phyloP scores from a whole-genome alignment of 2,888 invertebrate genomes.

The Meandrusa payeni region DNA sequence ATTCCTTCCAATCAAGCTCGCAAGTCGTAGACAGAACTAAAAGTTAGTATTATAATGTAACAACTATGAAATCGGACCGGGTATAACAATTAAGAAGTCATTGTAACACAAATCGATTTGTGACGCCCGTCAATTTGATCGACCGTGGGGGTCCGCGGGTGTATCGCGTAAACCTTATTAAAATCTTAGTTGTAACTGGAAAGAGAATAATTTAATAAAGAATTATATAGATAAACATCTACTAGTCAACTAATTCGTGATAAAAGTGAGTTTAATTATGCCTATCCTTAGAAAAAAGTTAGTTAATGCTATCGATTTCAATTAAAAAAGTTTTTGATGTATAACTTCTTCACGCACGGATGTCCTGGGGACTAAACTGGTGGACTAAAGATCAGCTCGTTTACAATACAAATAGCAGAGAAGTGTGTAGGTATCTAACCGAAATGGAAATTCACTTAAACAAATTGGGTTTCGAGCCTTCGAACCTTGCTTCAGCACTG shows the following conservation, averaged over 20 bases:
- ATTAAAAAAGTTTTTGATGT: no score
- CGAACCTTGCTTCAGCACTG: no score
- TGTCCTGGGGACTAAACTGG: no score
- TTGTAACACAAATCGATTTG: slow-evolving; percentile 59
- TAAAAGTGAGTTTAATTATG: no score
- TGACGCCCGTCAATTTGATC: slow-evolving; percentile 43
- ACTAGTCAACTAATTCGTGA: not conserved
- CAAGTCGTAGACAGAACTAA: slow-evolving; percentile 30
- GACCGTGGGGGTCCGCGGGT: slow-evolving; percentile 17
- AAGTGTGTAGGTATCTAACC: no score
- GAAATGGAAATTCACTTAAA: no score
- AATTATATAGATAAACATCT: slow-evolving; percentile 4
- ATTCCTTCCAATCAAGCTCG: slow-evolving; percentile 44
- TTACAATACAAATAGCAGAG: no score
- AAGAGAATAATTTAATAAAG: not conserved
- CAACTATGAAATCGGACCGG: slow-evolving; percentile 38
- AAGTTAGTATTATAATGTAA: slow-evolving; percentile 26
- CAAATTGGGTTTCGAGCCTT: no score
- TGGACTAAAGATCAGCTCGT: no score
- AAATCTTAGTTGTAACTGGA: slow-evolving; percentile 1
- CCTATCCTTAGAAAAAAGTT: no score
- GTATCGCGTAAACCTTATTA: slow-evolving; percentile 7
- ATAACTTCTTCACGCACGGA: no score
- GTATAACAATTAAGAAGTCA: slow-evolving; percentile 57
- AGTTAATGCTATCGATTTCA: no score